Evolutionary conservation across 2,113 vertebrate genomes (phyloP), one percentile per base, ranked within the genome.

Genomic region (Trogon melanurus): DNA sequence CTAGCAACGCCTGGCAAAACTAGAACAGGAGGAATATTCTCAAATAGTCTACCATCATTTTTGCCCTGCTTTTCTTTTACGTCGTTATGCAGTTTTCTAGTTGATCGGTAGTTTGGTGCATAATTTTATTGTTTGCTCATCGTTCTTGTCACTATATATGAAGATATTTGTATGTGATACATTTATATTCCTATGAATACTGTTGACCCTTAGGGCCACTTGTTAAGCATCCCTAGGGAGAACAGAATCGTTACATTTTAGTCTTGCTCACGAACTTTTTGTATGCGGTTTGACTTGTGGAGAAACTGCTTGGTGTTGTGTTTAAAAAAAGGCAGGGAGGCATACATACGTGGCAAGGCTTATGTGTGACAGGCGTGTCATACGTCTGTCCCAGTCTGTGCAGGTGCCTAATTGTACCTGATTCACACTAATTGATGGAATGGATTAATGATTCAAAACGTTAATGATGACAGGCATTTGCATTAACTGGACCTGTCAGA

Each of bases 361-460:
- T 53, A 9, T 0, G 0, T 60, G 13, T 13, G 79, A 23, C 50
- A 36, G 21, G 5, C 10, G 15, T 65, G 45, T 67, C 44, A 2
- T 15, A 16, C 20, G 27, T 47, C 67, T 72, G 38, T 64, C 70
- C 54, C 21, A 51, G 47, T 48, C 65, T 64, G 16, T 17, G 30
- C 7, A 2, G 54, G 60, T 8, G 38, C 29, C 50, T 57, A 29
- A 29, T 44, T 73, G 41, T n/a, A 53, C 34, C 64, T 53, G 45
- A 53, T 51, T 72, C 29, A 30, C 79, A 44, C 58, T 38, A 50
- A 21, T 1, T 53, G 32, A 61, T 57, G 45, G 32, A 30, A 53
- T 34, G 54, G 72, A 80, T 60, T 73, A 44, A 65, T 53, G 32
- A 73, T 57, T 93, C 64, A 56, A 16, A 69, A 48, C 22, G n/a